Percentiles rank a stretch among this genome's conserved stretches.
Conservation (phyloP, 2,797 vertebrate species). For the Lithobates sylvaticus region DNA sequence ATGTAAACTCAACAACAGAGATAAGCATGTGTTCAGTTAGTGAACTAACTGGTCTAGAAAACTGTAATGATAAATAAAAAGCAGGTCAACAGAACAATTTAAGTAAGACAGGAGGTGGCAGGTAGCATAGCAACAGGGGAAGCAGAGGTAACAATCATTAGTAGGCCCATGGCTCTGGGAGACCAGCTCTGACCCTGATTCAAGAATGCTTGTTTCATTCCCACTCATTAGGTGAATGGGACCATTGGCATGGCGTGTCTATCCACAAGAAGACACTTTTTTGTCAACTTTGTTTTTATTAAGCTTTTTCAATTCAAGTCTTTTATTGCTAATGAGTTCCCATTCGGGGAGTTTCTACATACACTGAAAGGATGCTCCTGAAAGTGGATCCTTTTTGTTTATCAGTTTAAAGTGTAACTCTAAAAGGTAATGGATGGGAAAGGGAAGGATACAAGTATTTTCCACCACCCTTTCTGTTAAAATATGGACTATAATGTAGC, state of each 20-base stretch:
- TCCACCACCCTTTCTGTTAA: neutral
- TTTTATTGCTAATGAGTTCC: neutral
- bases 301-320: neutral
- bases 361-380: neutral
- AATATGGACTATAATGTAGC: too few relatives aligned
- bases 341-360: neutral
- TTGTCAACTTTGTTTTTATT: neutral
- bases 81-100: neutral
- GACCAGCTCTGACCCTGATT: neutral
- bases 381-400: neutral
- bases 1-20: conserved; percentile 17
- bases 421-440: neutral
- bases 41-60: conserved; percentile 8
- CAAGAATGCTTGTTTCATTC: neutral
- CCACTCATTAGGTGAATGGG: neutral
- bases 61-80: neutral
- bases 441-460: neutral
- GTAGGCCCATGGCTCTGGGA: neutral
- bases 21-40: neutral
- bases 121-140: neutral
- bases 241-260: neutral
- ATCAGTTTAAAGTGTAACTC: neutral
- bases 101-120: neutral
- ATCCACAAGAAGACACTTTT: neutral
- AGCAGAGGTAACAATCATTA: neutral